phyloP scores from a whole-genome alignment of 2,888 invertebrate genomes.

The Lathronympha strigana region DNA sequence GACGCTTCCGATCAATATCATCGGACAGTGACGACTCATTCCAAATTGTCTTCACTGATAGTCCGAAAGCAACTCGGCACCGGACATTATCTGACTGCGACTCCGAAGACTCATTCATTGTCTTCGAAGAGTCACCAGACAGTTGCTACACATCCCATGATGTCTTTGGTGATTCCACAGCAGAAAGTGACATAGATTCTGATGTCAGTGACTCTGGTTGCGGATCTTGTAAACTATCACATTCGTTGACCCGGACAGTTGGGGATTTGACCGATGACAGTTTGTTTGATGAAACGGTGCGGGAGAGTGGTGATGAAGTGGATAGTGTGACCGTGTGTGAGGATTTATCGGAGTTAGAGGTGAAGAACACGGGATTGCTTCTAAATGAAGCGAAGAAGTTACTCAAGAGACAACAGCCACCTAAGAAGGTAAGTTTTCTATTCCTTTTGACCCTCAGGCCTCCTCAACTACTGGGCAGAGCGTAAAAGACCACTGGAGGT shows the following conservation, averaged over 20 bases:
- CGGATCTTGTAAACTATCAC: slow-evolving; percentile 53
- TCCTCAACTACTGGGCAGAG: no score
- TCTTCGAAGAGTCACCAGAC: slow-evolving; percentile 75
- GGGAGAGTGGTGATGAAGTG: slow-evolving; percentile 64
- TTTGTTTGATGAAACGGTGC: slow-evolving; percentile 57
- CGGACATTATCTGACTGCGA: slow-evolving; percentile 77
- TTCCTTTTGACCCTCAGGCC: no score
- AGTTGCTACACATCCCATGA: slow-evolving; percentile 73
- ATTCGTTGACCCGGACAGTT: slow-evolving; percentile 65
- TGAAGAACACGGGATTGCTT: slow-evolving; percentile 57
- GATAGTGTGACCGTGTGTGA: slow-evolving; percentile 60
- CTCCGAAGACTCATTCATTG: slow-evolving; percentile 85
- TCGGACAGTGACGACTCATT: slow-evolving; percentile 74
- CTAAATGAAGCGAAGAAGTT: slow-evolving; percentile 60
- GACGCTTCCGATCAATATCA: slow-evolving; percentile 65
- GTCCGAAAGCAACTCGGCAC: slow-evolving; percentile 49
- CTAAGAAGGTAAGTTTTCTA: slow-evolving; percentile 64
- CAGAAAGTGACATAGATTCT: slow-evolving; percentile 52
- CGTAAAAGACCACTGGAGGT: no score
- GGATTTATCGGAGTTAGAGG: slow-evolving; percentile 43
- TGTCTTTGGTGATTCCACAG: slow-evolving; percentile 63
- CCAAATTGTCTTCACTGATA: slow-evolving; percentile 75
- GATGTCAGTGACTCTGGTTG: slow-evolving; percentile 64
- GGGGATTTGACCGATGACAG: slow-evolving; percentile 72
- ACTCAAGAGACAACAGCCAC: slow-evolving; percentile 56